phyloP scores from a whole-genome alignment of 2,113 vertebrate species.

The Semnornis frantzii region DNA sequence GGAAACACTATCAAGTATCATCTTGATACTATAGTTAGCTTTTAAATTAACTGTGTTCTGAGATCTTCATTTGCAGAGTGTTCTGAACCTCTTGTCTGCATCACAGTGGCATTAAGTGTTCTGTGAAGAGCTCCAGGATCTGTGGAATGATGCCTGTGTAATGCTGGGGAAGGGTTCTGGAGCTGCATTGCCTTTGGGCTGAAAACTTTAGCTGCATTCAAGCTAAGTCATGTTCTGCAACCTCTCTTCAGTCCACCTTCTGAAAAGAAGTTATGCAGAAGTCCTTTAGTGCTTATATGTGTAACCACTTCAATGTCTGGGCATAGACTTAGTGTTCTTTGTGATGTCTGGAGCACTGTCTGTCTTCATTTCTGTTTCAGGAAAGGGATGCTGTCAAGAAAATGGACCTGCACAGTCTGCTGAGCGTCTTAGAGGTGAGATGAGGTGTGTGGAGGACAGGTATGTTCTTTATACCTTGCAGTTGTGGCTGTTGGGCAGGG shows the following conservation, averaged over 20 bases:
- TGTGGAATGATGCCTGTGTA: neutral
- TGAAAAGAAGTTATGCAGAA: neutral
- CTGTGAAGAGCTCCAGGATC: neutral
- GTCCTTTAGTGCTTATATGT: neutral
- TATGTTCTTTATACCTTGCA: neutral
- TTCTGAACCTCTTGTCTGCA: neutral
- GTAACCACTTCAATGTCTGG: neutral
- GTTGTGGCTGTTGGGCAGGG: neutral
- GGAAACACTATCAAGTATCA: neutral
- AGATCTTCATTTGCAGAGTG: neutral
- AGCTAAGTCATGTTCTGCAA: neutral
- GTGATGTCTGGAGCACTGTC: neutral
- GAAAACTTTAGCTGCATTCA: neutral
- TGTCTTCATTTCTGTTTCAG: neutral
- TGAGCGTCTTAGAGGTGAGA: neutral
- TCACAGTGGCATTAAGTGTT: neutral
- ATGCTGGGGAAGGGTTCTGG: neutral
- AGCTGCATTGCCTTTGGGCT: neutral
- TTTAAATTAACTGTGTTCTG: neutral
- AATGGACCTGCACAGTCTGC: neutral
- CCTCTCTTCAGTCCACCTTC: neutral
- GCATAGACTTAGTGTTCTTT: neutral
- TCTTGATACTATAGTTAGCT: neutral
- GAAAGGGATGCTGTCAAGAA: neutral
- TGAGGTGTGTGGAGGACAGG: neutral